Percentiles rank a stretch among this genome's conserved stretches.
phyloP scores from a whole-genome alignment of 2,797 vertebrate species.

The Cercopithecus mitis region DNA sequence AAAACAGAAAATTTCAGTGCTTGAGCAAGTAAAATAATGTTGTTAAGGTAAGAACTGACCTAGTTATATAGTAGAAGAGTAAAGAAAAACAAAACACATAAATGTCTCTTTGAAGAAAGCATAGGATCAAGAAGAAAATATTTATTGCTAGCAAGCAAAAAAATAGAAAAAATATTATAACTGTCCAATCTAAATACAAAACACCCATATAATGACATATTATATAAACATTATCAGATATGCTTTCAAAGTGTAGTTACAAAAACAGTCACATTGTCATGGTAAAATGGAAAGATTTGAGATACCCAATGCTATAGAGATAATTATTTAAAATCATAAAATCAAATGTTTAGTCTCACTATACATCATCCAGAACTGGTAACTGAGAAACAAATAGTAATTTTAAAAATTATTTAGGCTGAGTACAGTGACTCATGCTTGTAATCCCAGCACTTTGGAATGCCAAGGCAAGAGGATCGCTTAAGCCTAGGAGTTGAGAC shows the following conservation, averaged over 20 bases:
- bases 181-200: background rate
- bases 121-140: background rate
- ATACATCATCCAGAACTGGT: background rate
- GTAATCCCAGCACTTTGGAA: background rate
- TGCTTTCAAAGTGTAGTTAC: background rate
- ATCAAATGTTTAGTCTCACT: background rate
- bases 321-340: background rate
- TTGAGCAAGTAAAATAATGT: background rate
- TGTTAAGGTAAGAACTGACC: background rate
- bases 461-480: no score
- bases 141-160: background rate
- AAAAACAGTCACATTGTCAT: background rate
- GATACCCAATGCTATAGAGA: background rate
- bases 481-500: background rate
- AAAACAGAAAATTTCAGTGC: background rate
- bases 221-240: background rate
- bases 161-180: background rate
- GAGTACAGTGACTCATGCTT: background rate
- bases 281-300: background rate
- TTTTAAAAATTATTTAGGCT: background rate
- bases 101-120: background rate
- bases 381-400: background rate
- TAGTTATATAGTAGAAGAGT: background rate
- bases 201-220: background rate
- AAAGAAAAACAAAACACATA: background rate